Evolutionary conservation across 1,140 invertebrate species (phyloP).

Genomic region (Pinna nobilis): DNA sequence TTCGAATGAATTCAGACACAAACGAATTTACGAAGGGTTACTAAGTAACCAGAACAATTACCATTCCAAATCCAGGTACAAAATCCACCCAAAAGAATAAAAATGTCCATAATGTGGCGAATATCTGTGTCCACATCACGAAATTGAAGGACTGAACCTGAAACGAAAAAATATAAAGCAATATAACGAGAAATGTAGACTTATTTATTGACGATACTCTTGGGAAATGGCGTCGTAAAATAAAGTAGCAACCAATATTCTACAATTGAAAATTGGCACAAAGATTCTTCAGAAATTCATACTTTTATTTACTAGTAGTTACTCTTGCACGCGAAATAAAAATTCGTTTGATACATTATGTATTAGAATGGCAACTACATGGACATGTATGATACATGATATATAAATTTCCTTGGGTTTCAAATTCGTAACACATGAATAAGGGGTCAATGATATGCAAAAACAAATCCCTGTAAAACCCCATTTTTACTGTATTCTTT

Average conservation of each 20-base stretch:
- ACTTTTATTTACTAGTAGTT: neutral
- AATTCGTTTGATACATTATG: neutral
- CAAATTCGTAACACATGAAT: too few relatives aligned
- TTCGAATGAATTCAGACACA: neutral
- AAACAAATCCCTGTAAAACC: too few relatives aligned
- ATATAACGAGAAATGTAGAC: neutral
- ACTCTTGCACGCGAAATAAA: neutral
- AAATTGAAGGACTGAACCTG: slow-evolving; percentile 51
- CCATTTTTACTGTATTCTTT: too few relatives aligned
- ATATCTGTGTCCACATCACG: slow-evolving; percentile 49
- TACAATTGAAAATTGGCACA: neutral
- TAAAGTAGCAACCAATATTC: neutral
- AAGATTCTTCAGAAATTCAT: neutral
- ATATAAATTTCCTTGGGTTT: too few relatives aligned
- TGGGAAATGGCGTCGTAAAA: neutral
- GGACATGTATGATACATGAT: too few relatives aligned
- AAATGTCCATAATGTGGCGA: slow-evolving; percentile 38
- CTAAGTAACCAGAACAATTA: slow-evolving; percentile 20
- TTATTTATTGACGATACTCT: neutral
- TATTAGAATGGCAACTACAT: too few relatives aligned
- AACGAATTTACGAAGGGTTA: neutral
- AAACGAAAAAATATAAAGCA: slow-evolving; percentile 5
- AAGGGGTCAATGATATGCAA: too few relatives aligned
- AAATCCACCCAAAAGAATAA: slow-evolving; percentile 57
- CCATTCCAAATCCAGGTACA: slow-evolving; percentile 53